Evolutionary conservation across 1,140 invertebrate genomes (phyloP), one percentile per base, ranked within the genome.

Genomic region (Bombus vancouverensis): DNA sequence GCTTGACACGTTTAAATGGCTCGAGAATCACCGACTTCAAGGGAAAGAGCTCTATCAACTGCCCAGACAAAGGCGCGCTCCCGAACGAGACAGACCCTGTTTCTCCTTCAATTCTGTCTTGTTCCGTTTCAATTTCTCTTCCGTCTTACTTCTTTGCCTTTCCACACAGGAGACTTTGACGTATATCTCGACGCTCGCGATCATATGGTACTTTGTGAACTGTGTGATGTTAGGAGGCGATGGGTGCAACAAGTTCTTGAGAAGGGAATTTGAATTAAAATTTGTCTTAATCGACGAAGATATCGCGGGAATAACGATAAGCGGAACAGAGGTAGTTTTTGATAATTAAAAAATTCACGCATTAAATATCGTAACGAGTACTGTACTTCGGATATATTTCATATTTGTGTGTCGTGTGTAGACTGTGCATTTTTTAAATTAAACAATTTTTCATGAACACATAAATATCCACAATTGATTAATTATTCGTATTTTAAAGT

Each of bases 31-130:
- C 25, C 25, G 25, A 53, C n/a, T 65, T 18, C 10, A 25, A 15
- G 47, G 37, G 9, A 32, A 68, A 71, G 70, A 81, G 68, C 66
- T 83, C 66, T 79, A 59, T 86, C 78, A 62, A 59, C 47, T 53
- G 76, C n/a, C 72, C 47, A 76, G 62, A 81, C 75, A 87, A 87
- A 87, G 80, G 44, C 47, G 47, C 53, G 42, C 25, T 62, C 3
- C 68, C 62, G 34, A 74, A 78, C 44, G 62, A 71, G 88, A 89
- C 70, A 65, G 66, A n/a, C 39, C 82, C 57, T 59, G 37, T 66
- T 86, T 62, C 73, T 28, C 25, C 82, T 81, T 89, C 70, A 47
- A 89, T 81, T 85, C 59, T 13, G 32, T 83, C 25, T 44, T 15
- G 39, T 42, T 62, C 53, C 74, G 57, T 53, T 68, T 68, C 74